Conservation (phyloP, 2,113 vertebrate species). For the Copsychus sechellarum region DNA sequence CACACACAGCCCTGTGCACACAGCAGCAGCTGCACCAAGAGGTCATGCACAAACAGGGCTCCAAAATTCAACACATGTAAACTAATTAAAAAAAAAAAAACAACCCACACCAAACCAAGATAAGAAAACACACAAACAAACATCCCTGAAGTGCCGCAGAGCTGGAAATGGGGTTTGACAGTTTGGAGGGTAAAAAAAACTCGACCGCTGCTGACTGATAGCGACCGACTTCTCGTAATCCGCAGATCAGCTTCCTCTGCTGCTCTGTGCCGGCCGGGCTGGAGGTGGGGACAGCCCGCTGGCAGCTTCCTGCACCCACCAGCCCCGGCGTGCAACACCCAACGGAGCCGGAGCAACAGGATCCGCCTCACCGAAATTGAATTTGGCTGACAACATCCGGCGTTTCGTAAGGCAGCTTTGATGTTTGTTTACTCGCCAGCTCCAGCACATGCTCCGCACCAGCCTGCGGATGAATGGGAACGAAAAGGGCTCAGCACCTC, state of each 20-base stretch:
- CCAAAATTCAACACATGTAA: not conserved
- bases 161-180: not conserved
- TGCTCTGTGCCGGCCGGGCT: not conserved
- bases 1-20: not conserved
- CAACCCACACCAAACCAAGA: not conserved
- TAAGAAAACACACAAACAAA: not conserved
- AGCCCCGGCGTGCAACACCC: not conserved
- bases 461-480: not conserved
- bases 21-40: not conserved
- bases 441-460: constrained; percentile 25
- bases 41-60: not conserved
- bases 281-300: constrained; percentile 36
- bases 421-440: constrained; percentile 40
- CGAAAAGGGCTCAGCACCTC: not conserved
- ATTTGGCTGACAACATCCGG: constrained; percentile 52
- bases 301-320: constrained; percentile 29
- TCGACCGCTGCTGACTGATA: not conserved
- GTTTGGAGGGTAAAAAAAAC: not conserved
- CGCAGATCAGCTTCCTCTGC: not conserved
- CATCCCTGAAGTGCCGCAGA: fast-evolving
- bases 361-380: not conserved
- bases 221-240: constrained; percentile 2
- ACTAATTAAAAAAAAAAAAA: not conserved
- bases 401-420: not conserved
- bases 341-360: constrained; percentile 44